These are phyloP conservation scores for Peromyscus polionotus DNA, from an alignment of 2,113 vertebrate species.

Conservation along the genomic window DNA sequence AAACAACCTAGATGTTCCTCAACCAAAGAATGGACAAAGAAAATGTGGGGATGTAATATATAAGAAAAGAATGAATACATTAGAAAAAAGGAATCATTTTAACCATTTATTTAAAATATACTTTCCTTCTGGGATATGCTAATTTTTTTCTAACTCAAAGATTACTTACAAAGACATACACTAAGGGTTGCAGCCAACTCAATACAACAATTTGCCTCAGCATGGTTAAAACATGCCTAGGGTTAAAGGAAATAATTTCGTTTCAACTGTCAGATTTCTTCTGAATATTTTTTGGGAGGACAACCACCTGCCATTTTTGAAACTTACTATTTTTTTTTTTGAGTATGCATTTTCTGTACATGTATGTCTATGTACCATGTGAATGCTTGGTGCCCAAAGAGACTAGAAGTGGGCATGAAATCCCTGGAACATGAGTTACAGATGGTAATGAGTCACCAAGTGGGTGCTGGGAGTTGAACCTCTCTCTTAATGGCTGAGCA, in stretches of 20 bases:
- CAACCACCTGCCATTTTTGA: neutral
- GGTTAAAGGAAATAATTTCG: neutral
- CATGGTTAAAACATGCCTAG: neutral
- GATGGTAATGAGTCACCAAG: neutral
- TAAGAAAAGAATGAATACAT: neutral
- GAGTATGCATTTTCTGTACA: neutral
- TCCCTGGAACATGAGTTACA: neutral
- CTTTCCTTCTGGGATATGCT: neutral
- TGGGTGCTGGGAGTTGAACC: neutral
- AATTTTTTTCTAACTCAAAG: neutral
- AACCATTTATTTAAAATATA: conserved; percentile 3
- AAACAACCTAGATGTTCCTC: neutral
- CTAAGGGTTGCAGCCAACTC: neutral
- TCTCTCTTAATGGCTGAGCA: neutral
- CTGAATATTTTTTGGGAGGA: neutral
- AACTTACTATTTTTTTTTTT: neutral
- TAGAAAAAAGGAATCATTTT: neutral
- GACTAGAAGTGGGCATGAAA: neutral
- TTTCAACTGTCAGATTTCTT: neutral
- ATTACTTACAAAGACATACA: neutral
- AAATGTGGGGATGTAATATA: neutral
- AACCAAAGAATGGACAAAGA: neutral
- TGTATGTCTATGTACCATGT: neutral
- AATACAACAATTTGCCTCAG: neutral
- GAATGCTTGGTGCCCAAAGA: no score